Percentiles rank a stretch among this genome's conserved stretches.
Conservation (phyloP, 2,797 vertebrate species). For the Podargus strigoides region DNA sequence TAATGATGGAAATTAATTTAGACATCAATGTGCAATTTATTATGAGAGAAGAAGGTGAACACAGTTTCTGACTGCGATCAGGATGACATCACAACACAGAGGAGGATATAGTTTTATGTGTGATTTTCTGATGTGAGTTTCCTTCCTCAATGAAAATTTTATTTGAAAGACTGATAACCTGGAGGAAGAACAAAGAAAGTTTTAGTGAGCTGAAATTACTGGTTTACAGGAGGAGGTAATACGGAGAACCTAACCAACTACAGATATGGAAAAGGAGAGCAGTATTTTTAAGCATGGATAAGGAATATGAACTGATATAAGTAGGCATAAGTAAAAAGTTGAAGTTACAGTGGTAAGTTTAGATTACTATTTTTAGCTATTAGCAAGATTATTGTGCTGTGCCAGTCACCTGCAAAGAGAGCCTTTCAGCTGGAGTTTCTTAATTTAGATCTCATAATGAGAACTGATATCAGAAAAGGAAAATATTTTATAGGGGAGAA, state of each 20-base stretch:
- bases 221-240: neutral
- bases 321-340: neutral
- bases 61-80: neutral
- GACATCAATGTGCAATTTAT: conserved; percentile 19
- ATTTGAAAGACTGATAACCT: neutral
- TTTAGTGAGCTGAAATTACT: neutral
- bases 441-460: neutral
- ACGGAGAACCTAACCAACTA: neutral
- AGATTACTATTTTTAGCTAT: neutral
- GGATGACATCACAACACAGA: conserved; percentile 25
- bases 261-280: neutral
- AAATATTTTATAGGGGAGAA: neutral
- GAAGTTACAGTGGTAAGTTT: neutral
- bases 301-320: neutral
- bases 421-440: neutral
- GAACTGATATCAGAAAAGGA: neutral
- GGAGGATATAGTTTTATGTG: conserved; percentile 23
- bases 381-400: neutral
- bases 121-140: conserved; percentile 26
- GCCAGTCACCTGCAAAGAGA: neutral
- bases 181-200: neutral
- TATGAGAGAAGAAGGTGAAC: conserved; percentile 22
- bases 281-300: neutral
- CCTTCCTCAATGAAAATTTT: conserved; percentile 30
- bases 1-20: conserved; percentile 38